Percentiles rank a stretch among this genome's conserved stretches.
These are phyloP conservation scores for Anableps anableps DNA, from an alignment of 2,797 vertebrate genomes.

Conservation along the genomic window DNA sequence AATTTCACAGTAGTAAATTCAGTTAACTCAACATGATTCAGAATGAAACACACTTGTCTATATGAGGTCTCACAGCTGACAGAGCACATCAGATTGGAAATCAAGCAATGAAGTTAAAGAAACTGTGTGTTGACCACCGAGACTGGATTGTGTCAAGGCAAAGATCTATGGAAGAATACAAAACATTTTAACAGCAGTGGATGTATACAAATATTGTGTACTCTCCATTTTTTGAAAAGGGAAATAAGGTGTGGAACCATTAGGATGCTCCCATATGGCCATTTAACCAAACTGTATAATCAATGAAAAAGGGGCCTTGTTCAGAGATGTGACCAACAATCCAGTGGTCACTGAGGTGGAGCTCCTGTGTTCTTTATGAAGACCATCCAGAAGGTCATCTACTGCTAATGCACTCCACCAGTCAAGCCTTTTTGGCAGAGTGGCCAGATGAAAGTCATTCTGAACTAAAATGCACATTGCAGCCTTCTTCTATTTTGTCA, in stretches of 20 bases:
- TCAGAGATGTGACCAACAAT: background rate
- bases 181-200: background rate
- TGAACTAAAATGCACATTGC: too few relatives aligned
- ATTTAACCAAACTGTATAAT: background rate
- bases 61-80: background rate
- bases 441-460: background rate
- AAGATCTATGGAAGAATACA: background rate
- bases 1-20: background rate
- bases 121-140: background rate
- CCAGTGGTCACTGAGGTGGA: background rate
- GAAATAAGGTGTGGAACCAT: background rate
- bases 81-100: background rate
- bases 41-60: background rate
- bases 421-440: too few relatives aligned
- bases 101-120: background rate
- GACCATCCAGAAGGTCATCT: too few relatives aligned
- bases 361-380: too few relatives aligned
- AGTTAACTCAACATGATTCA: background rate
- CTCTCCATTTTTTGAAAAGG: background rate
- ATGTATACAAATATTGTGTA: background rate
- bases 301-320: background rate
- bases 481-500: too few relatives aligned
- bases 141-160: background rate
- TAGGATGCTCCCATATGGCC: background rate
- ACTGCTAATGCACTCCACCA: too few relatives aligned